Base-by-base conservation (phyloP, 2,888 invertebrate species). In the Pemphredon lugubris region DNA sequence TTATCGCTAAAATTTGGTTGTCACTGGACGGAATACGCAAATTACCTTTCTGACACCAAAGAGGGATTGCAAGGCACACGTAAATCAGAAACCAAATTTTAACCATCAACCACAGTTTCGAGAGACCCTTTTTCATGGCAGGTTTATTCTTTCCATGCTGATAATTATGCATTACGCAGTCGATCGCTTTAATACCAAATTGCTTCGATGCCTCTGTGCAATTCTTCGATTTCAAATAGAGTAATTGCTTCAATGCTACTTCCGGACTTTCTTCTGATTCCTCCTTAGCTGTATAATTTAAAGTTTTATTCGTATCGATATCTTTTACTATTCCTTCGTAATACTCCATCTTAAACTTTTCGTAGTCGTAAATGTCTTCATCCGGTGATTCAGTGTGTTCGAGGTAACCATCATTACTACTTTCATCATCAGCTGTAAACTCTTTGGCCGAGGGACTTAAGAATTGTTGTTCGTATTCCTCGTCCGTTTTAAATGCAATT, bases 41-140 rank as follows among this genome's bases (percentile, higher is more conserved):
- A 30, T 67, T 64, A 71, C 92, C 92, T 87, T 87, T 90, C 53
- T 90, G 90, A 78, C 91, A 92, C 92, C 92, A 92, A 51, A 90
- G 89, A 0, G 91, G 91, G 50, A 92, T 84, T 3, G 91, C 92
- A 55, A 92, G 87, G 21, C 87, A 73, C 16, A 89, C 18, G 72
- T 91, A 92, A 50, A 92, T 86, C 9, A 81, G 73, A 6, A 90
- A 70, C 92, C 91, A 92, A 58, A 91, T 79, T 39, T 86, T 72
- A 0, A 88, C n/a, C 11, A 91, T 85, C 60, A 84, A 82, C 79
- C 86, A 82, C 11, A 88, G 76, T 75, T 86, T 87, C 6, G 73
- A 77, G 9, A 90, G 32, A 2, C 89, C 58, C 34, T 63, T 79
- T 2, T 69, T 77, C 6, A 77, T 57, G 14, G 79, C 65, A 4